Conservation (phyloP, 2,888 invertebrate genomes). For the Leptinotarsa juncta region DNA sequence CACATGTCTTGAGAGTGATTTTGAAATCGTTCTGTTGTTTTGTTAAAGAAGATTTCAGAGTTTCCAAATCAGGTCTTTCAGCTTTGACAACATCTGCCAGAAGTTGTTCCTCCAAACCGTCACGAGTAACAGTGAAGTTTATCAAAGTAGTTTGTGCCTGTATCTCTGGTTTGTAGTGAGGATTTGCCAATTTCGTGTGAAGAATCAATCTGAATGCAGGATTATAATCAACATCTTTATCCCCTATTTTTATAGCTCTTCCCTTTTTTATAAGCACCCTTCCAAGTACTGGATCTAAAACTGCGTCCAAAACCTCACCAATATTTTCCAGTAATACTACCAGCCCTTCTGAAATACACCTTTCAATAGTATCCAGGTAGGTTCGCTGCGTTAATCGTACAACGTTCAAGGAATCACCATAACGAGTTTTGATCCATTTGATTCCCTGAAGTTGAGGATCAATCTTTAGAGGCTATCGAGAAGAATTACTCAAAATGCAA, state of each 20-base stretch:
- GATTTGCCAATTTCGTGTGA: conserved; percentile 94
- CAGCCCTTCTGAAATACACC: conserved; percentile 74
- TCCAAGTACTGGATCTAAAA: conserved; percentile 89
- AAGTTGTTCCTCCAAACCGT: conserved; percentile 92
- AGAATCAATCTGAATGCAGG: conserved; percentile 84
- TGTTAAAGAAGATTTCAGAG: conserved; percentile 83
- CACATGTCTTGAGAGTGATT: conserved; percentile 88
- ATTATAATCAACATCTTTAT: conserved; percentile 91
- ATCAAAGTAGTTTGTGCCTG: conserved; percentile 96
- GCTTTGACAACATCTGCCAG: conserved; percentile 93
- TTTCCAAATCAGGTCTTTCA: conserved; percentile 91
- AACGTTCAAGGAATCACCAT: conserved; percentile 77
- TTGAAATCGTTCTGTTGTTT: conserved; percentile 95
- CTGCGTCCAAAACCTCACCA: conserved; percentile 89
- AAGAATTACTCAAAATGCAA: conserved; percentile 88
- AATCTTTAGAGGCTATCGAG: conserved; percentile 94
- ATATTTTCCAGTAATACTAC: conserved; percentile 90
- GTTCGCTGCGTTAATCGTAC: conserved; percentile 85
- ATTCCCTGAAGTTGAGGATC: conserved; percentile 90
- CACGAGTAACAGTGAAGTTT: conserved; percentile 94
- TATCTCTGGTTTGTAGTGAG: conserved; percentile 96
- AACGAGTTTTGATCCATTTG: conserved; percentile 95
- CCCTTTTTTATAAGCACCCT: conserved; percentile 91
- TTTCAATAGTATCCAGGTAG: conserved; percentile 86
- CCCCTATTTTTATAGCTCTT: conserved; percentile 84